Base-by-base conservation (phyloP, 2,113 vertebrate genomes). In the Pterocles orientalis region DNA sequence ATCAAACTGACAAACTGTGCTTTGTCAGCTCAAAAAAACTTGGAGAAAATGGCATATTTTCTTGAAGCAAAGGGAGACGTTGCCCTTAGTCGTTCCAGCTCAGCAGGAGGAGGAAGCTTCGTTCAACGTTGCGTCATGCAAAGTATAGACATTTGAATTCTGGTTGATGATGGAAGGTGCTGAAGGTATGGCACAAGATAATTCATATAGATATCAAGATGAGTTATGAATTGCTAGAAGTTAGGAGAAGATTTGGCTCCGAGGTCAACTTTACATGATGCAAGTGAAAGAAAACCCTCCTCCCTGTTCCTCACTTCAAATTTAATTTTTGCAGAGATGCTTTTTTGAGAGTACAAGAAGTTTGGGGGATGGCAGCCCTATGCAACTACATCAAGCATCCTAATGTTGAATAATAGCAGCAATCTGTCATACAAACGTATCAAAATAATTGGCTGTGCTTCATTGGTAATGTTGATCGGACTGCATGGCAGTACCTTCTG, bases 371-470 rank as follows among this genome's bases (percentile, higher is more conserved):
- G 75, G 69, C 62, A 92, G 56, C 66, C 36, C 62, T 50, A 2
- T 58, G 84, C 78, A 90, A 61, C 61, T 82, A 56, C 86, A 95
- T 83, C 75, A 88, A 9, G 84, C 88, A 85, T 71, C 80, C 85
- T 96, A 80, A 96, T 94, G 84, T 94, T 97, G 96, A 96, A 43
- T 97, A 95, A 97, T 94, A 95, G 94, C 84, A 94, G 87, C 92
- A 97, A 89, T 97, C 92, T 97, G 91, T 96, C 94, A 96, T 93
- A 60, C 58, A 89, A 96, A 94, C 93, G 65, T 85, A 94, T 92
- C 93, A 94, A 96, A 96, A 93, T 96, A 95, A 95, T 97, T 97
- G 91, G 87, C 82, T 97, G 86, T 97, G 95, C 96, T 96, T 96
- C 92, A 53, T 68, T 90, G 92, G 48, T 81, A 72, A 72, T 47